phyloP scores from a whole-genome alignment of 2,113 vertebrate species.

The Calonectris borealis region DNA sequence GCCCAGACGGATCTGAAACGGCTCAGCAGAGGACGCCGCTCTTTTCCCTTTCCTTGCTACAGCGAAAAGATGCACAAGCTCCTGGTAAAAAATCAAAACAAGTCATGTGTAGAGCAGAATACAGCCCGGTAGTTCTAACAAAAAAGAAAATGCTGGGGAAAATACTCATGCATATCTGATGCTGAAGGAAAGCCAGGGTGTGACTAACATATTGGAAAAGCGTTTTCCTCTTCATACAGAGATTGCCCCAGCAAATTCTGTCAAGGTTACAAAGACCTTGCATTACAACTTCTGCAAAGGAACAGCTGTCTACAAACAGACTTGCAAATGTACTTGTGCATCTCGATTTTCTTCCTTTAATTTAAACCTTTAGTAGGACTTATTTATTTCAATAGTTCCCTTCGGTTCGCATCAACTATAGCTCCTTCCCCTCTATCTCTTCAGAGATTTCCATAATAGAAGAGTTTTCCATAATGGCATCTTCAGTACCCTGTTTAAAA shows the following conservation, averaged over 20 bases:
- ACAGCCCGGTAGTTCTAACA: not conserved
- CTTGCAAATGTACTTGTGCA: not conserved
- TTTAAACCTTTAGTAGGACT: not conserved
- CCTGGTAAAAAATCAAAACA: not conserved
- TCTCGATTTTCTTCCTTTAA: not conserved
- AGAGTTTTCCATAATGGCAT: not conserved
- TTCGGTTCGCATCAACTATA: not conserved
- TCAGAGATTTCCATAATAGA: not conserved
- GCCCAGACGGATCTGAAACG: not conserved
- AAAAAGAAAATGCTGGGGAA: slow-evolving; percentile 1
- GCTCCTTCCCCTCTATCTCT: not conserved
- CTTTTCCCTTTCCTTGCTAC: not conserved
- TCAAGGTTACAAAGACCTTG: not conserved
- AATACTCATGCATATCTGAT: slow-evolving; percentile 2
- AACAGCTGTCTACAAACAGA: not conserved
- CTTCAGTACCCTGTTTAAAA: not conserved
- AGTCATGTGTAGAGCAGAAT: not conserved
- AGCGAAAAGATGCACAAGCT: not conserved
- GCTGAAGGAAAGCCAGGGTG: not conserved
- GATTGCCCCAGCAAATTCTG: not conserved
- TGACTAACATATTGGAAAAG: not conserved
- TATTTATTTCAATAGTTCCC: not conserved
- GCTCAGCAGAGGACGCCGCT: not conserved
- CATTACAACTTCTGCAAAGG: not conserved
- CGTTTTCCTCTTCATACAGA: not conserved